phyloP scores from a whole-genome alignment of 2,113 vertebrate genomes.

The Zeus faber region DNA sequence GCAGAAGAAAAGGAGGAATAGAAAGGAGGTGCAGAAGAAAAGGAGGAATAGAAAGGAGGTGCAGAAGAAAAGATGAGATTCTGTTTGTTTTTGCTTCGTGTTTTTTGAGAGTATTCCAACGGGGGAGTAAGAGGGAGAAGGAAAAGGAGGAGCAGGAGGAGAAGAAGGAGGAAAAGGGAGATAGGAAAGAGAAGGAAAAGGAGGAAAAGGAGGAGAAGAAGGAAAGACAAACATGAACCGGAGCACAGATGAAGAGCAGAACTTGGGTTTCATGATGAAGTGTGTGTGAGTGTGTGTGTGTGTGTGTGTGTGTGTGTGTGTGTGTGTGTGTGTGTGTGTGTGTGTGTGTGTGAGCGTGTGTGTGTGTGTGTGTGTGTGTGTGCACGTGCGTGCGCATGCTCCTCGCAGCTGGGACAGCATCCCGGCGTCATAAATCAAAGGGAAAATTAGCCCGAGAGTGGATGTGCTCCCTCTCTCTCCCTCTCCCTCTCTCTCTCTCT shows the following conservation, averaged over 20 bases:
- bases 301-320: no score
- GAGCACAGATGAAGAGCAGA: background rate
- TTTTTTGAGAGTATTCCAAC: no score
- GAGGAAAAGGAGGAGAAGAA: conserved; percentile 22
- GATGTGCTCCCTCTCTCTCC: conserved; percentile 45
- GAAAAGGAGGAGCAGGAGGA: conserved; percentile 38
- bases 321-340: background rate
- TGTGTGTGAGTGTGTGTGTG: background rate
- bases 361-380: conserved; percentile 10
- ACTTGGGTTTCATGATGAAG: no score
- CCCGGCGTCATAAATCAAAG: conserved; percentile 63
- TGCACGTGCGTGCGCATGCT: conserved; percentile 44
- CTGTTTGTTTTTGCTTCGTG: no score
- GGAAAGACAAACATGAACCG: background rate
- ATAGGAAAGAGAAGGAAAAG: conserved; percentile 23
- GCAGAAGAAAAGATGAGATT: conserved; percentile 14
- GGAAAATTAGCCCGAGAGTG: conserved; percentile 62
- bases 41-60: conserved; percentile 15
- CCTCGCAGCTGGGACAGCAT: conserved; percentile 47
- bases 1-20: conserved; percentile 27
- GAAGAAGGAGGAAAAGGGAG: conserved; percentile 24
- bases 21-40: conserved; percentile 30
- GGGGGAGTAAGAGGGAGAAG: conserved; percentile 17
- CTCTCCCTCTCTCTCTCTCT: background rate
- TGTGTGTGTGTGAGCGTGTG: conserved; percentile 6